Conservation (phyloP, 1,140 invertebrate species). For the Sarcophaga peregrina region DNA sequence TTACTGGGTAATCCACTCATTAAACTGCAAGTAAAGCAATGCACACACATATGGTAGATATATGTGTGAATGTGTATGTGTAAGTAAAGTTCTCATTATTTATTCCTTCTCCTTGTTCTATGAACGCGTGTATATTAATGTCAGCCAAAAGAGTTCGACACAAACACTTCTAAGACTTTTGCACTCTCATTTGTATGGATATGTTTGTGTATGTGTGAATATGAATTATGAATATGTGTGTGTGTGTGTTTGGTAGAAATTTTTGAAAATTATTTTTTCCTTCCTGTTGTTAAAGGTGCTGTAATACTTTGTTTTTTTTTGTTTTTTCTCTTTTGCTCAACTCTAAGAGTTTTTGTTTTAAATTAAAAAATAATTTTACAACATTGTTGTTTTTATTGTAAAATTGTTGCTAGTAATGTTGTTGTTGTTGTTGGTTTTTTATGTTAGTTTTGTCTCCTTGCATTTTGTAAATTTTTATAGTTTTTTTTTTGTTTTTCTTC, state of each 20-base stretch:
- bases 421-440: background rate
- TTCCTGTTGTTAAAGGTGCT: background rate
- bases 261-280: background rate
- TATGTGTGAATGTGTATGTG: background rate
- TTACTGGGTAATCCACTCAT: background rate
- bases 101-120: background rate
- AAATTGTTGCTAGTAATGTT: background rate
- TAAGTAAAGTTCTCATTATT: background rate
- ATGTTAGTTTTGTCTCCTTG: background rate
- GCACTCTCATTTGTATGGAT: too few species aligned
- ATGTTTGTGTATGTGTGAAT: background rate
- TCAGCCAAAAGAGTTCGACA: background rate
- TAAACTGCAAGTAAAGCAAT: background rate
- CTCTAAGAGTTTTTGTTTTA: too few species aligned
- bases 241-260: background rate
- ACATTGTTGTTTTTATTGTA: background rate
- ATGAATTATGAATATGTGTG: background rate
- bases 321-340: background rate
- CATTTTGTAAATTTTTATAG: constrained; percentile 9
- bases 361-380: too few species aligned
- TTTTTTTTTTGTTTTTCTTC: background rate
- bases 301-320: background rate
- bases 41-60: background rate
- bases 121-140: background rate
- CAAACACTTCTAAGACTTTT: too few species aligned